Base-by-base conservation (phyloP, 1,140 invertebrate genomes). In the Coelopa frigida region DNA sequence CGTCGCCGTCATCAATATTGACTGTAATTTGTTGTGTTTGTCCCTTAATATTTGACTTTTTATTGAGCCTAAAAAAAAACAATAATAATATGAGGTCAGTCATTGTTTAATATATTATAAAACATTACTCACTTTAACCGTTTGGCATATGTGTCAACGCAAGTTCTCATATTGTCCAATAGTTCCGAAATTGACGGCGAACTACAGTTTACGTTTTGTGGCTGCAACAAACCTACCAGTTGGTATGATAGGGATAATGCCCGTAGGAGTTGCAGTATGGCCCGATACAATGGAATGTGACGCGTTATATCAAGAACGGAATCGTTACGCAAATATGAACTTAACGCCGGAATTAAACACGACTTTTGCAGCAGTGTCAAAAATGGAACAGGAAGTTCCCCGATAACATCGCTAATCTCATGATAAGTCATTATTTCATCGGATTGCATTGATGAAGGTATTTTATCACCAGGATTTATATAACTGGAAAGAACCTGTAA, bases 221-320 rank as follows among this genome's bases (percentile, higher is more conserved):
- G 63, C 46, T 85, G 66, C 2, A 91, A 68, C 11, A 90, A 60
- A 20, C 79, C 74, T 0, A 83, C 78, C 39, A 90, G 62, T 53
- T 81, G 76, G 26, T 73, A 73, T 37, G 79, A 84, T 3, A 81
- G 72, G 7, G 87, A 83, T 52, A 94, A 75, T 4, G 87, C 85
- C 49, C 90, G 78, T 37, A 94, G 74, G 33, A 92, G 70, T 56
- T 86, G 81, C 46, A 94, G 70, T 47, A 94, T 80, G 22, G 89
- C 82, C 61, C 85, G 78, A 71, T 95, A 95, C 35, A 95, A 74
- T 6, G 90, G 89, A 65, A 94, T 91, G 70, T 95, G 91, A 10
- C 91, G 78, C 5, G 92, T 89, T 85, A 96, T 94, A 68, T 96
- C 93, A 58, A 96, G 70, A 39, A 95, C 91, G 72, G 92, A 95